Conservation (phyloP, 2,888 invertebrate genomes). For the Rhodophaea formosa region DNA sequence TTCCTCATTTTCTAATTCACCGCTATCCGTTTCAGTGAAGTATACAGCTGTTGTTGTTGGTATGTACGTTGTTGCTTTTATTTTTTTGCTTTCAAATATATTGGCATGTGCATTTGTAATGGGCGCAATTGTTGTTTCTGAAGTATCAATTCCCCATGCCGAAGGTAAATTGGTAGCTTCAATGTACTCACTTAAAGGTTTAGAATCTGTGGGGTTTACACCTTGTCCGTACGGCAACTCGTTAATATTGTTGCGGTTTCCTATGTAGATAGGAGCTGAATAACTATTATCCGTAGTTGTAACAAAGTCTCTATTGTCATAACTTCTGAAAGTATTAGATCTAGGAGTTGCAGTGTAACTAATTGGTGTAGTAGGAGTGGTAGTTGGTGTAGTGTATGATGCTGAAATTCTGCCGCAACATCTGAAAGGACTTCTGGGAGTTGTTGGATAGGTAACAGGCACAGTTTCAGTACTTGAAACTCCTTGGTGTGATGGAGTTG, state of each 20-base stretch:
- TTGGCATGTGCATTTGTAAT: slow-evolving; percentile 48
- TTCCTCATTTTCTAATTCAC: slow-evolving; percentile 80
- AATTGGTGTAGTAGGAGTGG: slow-evolving; percentile 62
- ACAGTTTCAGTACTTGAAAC: slow-evolving; percentile 37
- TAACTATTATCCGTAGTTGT: slow-evolving; percentile 58
- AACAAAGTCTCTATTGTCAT: slow-evolving; percentile 39
- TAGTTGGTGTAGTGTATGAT: slow-evolving; percentile 67
- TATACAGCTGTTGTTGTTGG: slow-evolving; percentile 60
- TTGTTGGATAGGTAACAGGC: slow-evolving; percentile 47
- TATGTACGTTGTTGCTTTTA: slow-evolving; percentile 48
- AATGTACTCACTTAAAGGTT: slow-evolving; percentile 70
- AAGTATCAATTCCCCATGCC: slow-evolving; percentile 67
- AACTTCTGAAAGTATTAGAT: slow-evolving; percentile 47
- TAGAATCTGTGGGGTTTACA: slow-evolving; percentile 63
- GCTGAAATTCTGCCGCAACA: slow-evolving; percentile 73
- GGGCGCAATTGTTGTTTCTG: slow-evolving; percentile 51
- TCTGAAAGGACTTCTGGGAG: slow-evolving; percentile 59
- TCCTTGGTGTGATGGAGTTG: slow-evolving; percentile 38
- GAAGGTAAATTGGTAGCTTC: slow-evolving; percentile 70
- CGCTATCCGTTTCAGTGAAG: slow-evolving; percentile 65
- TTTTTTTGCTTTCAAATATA: slow-evolving; percentile 68
- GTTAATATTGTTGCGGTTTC: slow-evolving; percentile 68
- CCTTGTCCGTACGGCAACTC: slow-evolving; percentile 72
- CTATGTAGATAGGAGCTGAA: slow-evolving; percentile 56
- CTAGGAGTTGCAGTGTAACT: slow-evolving; percentile 66